Evolutionary conservation across 2,113 vertebrate species (phyloP).

Genomic region (Orthochromis indermauri): DNA sequence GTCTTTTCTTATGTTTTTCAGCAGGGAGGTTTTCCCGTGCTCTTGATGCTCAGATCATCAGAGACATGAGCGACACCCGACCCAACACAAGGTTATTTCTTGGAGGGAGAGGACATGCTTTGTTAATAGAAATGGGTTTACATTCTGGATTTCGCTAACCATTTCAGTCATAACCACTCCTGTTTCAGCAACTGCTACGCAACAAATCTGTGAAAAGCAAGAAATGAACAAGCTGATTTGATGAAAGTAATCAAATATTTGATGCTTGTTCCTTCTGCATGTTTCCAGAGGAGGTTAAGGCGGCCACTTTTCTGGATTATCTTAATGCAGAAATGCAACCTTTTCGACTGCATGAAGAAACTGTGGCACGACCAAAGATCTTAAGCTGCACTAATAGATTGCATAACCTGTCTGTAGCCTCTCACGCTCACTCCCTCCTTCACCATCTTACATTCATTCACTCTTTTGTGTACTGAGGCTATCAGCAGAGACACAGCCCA

Average conservation of each 20-base stretch:
- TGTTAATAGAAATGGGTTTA: background rate
- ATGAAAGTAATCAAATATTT: background rate
- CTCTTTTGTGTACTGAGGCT: conserved; percentile 35
- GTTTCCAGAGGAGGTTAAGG: background rate
- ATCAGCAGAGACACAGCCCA: conserved; percentile 44
- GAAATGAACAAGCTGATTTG: background rate
- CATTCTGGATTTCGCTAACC: background rate
- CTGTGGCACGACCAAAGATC: conserved; percentile 42
- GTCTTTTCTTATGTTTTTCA: background rate
- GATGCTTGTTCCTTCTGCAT: background rate
- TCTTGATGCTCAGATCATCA: background rate
- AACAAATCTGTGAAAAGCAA: background rate
- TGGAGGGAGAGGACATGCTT: background rate
- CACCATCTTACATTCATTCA: conserved; percentile 23
- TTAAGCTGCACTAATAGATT: conserved; percentile 62
- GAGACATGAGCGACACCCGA: background rate
- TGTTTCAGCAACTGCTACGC: background rate
- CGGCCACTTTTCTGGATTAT: background rate
- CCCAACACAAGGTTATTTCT: background rate
- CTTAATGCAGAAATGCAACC: background rate
- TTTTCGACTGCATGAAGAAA: conserved; percentile 3
- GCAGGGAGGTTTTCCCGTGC: background rate
- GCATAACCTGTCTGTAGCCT: conserved; percentile 36
- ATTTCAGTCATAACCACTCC: background rate
- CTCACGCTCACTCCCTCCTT: background rate